Evolutionary conservation across 2,113 vertebrate genomes (phyloP), one percentile per base, ranked within the genome.

Genomic region (Brachyistius frenatus): DNA sequence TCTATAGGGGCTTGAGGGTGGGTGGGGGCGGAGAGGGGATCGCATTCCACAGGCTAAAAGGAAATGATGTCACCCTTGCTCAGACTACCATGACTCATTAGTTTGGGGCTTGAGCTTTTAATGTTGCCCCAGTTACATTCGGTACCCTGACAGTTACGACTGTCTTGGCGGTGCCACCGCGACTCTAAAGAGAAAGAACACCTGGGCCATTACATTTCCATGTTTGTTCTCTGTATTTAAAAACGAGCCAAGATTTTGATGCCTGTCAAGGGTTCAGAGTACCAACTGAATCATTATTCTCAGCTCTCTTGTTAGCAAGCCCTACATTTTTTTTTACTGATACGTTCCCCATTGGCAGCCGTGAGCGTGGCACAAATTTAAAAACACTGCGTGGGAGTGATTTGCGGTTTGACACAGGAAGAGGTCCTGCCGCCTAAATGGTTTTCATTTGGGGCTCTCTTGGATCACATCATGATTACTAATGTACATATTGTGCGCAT

Each of bases 61-160:
- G 89, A 92, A 88, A 89, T 90, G 77, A 92, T 87, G 87, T 93
- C 89, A 92, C 30, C 79, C 44, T 52, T 37, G 44, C 72, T 85
- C 76, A 87, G 88, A 86, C 90, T 69, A 84, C 78, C 79, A 79
- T 90, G 88, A 91, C 74, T 88, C 88, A 90, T 88, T 83, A 71
- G 74, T 78, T 81, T 88, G 70, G 73, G 65, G 14, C 76, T 23
- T 46, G 55, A n/a, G 49, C 63, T 76, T 46, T 56, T 81, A 67
- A 82, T 68, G 37, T 55, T 74, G 66, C 61, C 80, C 78, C 23
- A 23, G 23, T 23, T 70, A 58, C 76, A 77, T 85, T 86, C 65
- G 47, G 39, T 66, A 66, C 73, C 50, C 62, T 73, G 63, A 83
- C 78, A 31, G 36, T 50, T 33, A 32, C 3, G 32, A 14, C 58